A percentile compares a stretch with the other conserved stretches of the same genome.
Evolutionary conservation across 1,140 invertebrate species (phyloP).

Genomic region (Hypothenemus hampei): DNA sequence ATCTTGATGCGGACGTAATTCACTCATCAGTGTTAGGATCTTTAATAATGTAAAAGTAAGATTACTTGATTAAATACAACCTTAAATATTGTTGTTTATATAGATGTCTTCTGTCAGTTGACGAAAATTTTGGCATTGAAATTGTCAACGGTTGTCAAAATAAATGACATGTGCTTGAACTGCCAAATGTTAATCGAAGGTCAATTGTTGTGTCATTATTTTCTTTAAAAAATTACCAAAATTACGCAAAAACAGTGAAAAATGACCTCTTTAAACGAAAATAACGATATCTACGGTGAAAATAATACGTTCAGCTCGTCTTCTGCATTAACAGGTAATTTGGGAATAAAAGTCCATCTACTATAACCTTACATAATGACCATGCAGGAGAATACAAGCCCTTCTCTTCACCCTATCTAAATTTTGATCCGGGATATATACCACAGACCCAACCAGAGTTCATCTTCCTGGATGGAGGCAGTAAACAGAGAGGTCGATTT

Average conservation of each 20-base stretch:
- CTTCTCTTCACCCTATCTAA: slow-evolving; percentile 82
- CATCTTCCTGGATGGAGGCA: slow-evolving; percentile 86
- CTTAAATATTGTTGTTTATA: no score
- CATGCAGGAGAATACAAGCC: slow-evolving; percentile 40
- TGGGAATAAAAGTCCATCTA: neutral
- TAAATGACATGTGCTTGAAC: no score
- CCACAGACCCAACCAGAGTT: slow-evolving; percentile 82
- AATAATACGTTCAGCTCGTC: slow-evolving; percentile 22
- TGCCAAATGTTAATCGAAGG: no score
- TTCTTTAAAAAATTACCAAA: no score
- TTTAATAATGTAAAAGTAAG: no score
- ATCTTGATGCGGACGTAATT: slow-evolving; percentile 23
- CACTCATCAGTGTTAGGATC: slow-evolving; percentile 10
- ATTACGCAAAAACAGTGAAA: neutral
- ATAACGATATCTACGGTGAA: slow-evolving; percentile 30
- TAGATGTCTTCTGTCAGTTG: no score
- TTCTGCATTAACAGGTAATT: slow-evolving; percentile 30
- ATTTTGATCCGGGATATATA: slow-evolving; percentile 83
- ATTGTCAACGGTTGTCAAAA: no score
- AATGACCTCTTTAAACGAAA: slow-evolving; percentile 33
- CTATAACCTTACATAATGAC: slow-evolving; percentile 27
- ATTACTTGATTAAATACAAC: no score
- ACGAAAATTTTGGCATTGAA: no score
- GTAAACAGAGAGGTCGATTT: slow-evolving; percentile 73
- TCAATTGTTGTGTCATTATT: no score